Evolutionary conservation across 2,797 vertebrate species (phyloP).

Genomic region (Danio aesculapii): DNA sequence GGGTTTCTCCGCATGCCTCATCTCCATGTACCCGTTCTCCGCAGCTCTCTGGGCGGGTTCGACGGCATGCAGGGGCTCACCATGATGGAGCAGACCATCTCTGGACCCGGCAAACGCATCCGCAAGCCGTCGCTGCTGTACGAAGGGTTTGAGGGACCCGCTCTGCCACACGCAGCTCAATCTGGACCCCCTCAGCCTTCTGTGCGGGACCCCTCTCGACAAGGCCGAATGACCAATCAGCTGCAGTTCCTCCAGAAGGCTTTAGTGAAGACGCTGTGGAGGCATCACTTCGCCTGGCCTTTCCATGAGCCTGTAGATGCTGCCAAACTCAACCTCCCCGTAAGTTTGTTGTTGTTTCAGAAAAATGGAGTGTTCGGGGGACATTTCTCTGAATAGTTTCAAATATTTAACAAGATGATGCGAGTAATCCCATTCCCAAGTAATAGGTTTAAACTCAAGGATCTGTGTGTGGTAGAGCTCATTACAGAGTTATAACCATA

Average conservation of each 20-base stretch:
- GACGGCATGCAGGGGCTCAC: constrained; percentile 72
- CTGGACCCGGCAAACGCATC: constrained; percentile 89
- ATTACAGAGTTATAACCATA: no score
- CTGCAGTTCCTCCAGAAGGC: constrained; percentile 93
- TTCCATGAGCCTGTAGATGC: constrained; percentile 94
- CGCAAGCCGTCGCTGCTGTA: constrained; percentile 94
- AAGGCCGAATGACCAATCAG: constrained; percentile 90
- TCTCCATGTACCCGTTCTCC: constrained; percentile 29
- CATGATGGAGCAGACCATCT: constrained; percentile 75
- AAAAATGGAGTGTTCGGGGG: neutral
- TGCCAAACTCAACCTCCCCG: constrained; percentile 86
- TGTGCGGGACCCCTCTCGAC: constrained; percentile 85
- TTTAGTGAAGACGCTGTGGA: constrained; percentile 92
- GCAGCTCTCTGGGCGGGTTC: constrained; percentile 76
- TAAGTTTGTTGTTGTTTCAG: constrained; percentile 69
- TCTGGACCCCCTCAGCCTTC: constrained; percentile 78
- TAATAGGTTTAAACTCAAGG: neutral
- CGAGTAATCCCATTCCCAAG: neutral
- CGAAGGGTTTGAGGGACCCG: constrained; percentile 93
- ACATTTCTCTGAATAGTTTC: neutral
- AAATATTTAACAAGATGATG: neutral
- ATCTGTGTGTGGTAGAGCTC: no score
- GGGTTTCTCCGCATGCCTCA: neutral
- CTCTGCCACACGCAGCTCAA: constrained; percentile 78
- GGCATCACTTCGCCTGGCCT: constrained; percentile 96